phyloP scores from a whole-genome alignment of 2,113 vertebrate species.

The Tychaedon coryphoeus region DNA sequence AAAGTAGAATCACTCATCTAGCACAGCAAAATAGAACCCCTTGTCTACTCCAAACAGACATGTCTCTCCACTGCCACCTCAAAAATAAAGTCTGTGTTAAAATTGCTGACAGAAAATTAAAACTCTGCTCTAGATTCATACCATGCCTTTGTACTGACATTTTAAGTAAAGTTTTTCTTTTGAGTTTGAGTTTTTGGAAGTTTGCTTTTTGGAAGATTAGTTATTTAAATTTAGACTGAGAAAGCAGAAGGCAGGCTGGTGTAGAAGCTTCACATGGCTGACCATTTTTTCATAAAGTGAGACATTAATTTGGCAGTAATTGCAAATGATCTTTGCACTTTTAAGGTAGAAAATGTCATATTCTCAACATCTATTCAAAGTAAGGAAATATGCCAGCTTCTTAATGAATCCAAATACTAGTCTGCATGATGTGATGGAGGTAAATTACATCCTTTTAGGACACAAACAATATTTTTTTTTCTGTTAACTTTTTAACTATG shows the following conservation, averaged over 20 bases:
- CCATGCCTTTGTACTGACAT: neutral
- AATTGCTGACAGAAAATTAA: neutral
- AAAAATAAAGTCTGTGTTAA: neutral
- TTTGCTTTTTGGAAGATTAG: neutral
- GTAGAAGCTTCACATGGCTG: neutral
- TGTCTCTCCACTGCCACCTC: neutral
- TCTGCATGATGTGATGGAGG: conserved; percentile 8
- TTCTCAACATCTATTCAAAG: neutral
- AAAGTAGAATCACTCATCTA: neutral
- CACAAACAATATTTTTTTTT: conserved; percentile 1
- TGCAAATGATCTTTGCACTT: neutral
- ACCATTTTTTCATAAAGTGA: neutral
- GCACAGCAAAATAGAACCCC: rapidly evolving
- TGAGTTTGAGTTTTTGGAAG: neutral
- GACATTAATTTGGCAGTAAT: neutral
- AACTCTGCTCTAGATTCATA: neutral
- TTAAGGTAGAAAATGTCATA: neutral
- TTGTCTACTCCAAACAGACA: neutral
- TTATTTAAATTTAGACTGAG: neutral
- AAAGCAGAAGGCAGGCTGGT: neutral
- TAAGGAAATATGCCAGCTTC: conserved; percentile 1
- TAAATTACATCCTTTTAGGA: conserved; percentile 19
- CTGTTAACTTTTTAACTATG: neutral
- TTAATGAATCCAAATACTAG: neutral
- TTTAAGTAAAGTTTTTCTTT: neutral